Base-by-base conservation (phyloP, 2,797 vertebrate species). In the Anas bahamensis region DNA sequence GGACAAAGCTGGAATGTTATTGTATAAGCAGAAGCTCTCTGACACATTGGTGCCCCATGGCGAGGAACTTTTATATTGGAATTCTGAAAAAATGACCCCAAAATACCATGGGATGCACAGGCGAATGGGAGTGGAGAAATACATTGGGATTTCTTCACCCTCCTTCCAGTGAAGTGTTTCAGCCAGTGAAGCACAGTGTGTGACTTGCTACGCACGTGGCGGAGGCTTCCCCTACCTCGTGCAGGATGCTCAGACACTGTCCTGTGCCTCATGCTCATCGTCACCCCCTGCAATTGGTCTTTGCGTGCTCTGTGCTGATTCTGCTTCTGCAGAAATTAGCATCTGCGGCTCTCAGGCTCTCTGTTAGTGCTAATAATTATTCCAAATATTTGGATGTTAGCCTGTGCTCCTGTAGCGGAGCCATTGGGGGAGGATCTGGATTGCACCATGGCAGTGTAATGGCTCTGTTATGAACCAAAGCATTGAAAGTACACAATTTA, bases 181-280 rank as follows among this genome's bases (percentile, higher is more conserved):
- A 3, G 46, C 26, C 16, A 2, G 19, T 0, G 1, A 10, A 29
- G 10, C 37, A 37, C 1, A 41, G 28, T 21, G 52, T 19, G 13
- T 2, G 39, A 2, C 2, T 29, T 17, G n/a, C 13, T 26, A 33
- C 22, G 18, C 11, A 31, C 6, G 68, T 24, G 46, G 6, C 8
- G 7, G 50, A 31, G n/a, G 17, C 11, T 68, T 50, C 33, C 35
- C 3, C 31, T 48, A 33, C 33, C 35, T 35, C 1, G 2, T 7
- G 37, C 6, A 28, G 50, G 39, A 56, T 3, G 33, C 28, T 13
- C 55, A 19, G 41, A 24, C 5, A 3, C n/a, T 24, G 33, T 33
- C 50, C 55, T n/a, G 11, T 65, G 57, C 24, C 44, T n/a, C 52
- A 8, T 1, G 1, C 1, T 0, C 17, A 26, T 7, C 13, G 26